A percentile compares a stretch with the other conserved stretches of the same genome.
Evolutionary conservation across 2,888 invertebrate species (phyloP).

Genomic region (Agrenia bidenticulata): DNA sequence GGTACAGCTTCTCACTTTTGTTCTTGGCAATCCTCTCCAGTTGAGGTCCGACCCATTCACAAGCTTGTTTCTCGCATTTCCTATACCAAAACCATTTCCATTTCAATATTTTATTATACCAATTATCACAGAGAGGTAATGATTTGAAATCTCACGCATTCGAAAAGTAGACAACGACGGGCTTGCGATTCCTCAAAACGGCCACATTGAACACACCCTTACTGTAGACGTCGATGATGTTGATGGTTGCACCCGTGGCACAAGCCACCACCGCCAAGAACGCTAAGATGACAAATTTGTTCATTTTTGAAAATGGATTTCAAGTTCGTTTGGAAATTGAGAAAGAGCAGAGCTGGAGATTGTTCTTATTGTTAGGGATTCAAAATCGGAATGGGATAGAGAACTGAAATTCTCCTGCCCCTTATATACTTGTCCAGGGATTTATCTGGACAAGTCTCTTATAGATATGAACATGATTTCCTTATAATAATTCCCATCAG

Average conservation of each 20-base stretch:
- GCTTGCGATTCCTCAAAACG: slow-evolving; percentile 33
- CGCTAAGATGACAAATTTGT: slow-evolving; percentile 16
- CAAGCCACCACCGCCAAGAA: slow-evolving; percentile 20
- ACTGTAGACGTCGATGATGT: slow-evolving; percentile 29
- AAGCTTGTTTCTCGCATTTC: slow-evolving; percentile 14
- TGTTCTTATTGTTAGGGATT: too few relatives aligned
- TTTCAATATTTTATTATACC: not conserved
- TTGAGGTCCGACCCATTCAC: slow-evolving; percentile 32
- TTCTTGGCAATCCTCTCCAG: slow-evolving; percentile 29
- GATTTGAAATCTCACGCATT: slow-evolving; percentile 23
- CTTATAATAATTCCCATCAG: too few relatives aligned
- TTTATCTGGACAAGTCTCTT: too few relatives aligned
- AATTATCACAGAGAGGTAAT: not conserved
- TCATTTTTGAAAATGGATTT: slow-evolving; percentile 17
- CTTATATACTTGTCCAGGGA: too few relatives aligned
- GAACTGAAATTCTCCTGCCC: too few relatives aligned
- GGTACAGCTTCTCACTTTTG: slow-evolving; percentile 24
- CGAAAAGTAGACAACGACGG: slow-evolving; percentile 31
- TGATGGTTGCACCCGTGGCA: slow-evolving; percentile 17
- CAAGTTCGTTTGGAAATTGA: not conserved
- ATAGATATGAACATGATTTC: too few relatives aligned
- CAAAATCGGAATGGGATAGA: too few relatives aligned
- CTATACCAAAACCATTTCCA: not conserved
- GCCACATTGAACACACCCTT: slow-evolving; percentile 31
- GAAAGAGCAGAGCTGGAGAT: too few relatives aligned